Evolutionary conservation across 2,797 vertebrate species (phyloP), one percentile per base, ranked within the genome.

Genomic region (Hippoglossus hippoglossus): DNA sequence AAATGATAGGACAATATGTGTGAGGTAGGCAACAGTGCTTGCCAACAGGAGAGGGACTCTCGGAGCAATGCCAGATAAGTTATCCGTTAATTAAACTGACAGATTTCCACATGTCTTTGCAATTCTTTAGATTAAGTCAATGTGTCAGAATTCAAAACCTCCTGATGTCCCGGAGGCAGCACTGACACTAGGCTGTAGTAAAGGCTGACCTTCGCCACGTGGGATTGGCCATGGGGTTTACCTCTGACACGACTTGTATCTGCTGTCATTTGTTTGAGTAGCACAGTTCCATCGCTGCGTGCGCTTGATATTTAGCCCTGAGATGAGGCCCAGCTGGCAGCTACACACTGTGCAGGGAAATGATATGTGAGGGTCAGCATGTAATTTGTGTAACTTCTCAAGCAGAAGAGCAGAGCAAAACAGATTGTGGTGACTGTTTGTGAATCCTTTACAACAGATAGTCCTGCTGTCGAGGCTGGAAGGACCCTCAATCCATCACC

Each of bases 201-300:
- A 85, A 70, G 49, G 56, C 68, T 79, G 76, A 87, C 81, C 83
- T 77, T 85, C 81, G 47, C 47, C 15, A 22, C 18, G 0, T 26
- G 0, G 18, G 57, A 57, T 56, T 19, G 36, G 60, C 75, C 50
- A 63, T 65, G 25, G 60, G 56, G 51, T 65, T 82, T 77, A 69
- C 55, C 60, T 73, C 54, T 13, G 52, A 75, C 76, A 59, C 22
- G 1, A 59, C 67, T 79, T 71, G 46, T 63, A 50, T 54, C 59
- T 39, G 25, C 51, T 59, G 67, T 49, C 46, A n/a, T 76, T 70
- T 54, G 47, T 73, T 66, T n/a, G 19, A 59, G 21, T 44, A 58
- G 53, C 66, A 18, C 55, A 61, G 51, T 68, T 63, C 52, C 31
- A 56, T 63, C 0, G 18, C 52, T 64, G 73, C 19, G 6, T 74